phyloP scores from a whole-genome alignment of 1,140 invertebrate genomes.

The Drosophila cardini region DNA sequence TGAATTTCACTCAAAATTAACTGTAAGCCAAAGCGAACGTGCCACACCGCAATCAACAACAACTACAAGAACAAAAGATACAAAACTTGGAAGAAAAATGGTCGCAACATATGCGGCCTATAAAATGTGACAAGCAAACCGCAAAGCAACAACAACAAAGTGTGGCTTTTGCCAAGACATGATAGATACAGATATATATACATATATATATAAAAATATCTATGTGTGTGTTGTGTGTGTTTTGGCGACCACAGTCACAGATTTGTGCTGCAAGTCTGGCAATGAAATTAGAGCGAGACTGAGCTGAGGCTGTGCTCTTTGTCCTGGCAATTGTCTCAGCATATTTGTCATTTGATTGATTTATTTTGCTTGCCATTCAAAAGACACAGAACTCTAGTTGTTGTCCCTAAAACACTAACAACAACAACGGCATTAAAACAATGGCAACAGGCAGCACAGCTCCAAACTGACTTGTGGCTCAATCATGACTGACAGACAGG shows the following conservation, averaged over 20 bases:
- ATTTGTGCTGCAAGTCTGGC: constrained; percentile 21
- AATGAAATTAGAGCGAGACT: constrained; percentile 46
- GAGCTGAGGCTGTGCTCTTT: constrained; percentile 31
- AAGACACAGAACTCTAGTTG: constrained; percentile 46
- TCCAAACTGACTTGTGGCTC: constrained; percentile 44
- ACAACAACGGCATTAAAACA: neutral
- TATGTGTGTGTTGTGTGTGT: constrained; percentile 13
- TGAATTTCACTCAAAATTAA: constrained; percentile 82
- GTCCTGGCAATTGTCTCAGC: constrained; percentile 78
- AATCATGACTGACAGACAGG: constrained; percentile 50
- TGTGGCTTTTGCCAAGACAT: constrained; percentile 62
- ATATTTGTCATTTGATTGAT: constrained; percentile 83
- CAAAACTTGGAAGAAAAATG: constrained; percentile 45
- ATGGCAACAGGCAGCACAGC: constrained; percentile 16
- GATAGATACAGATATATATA: constrained; percentile 13
- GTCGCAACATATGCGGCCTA: constrained; percentile 71
- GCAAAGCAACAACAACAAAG: constrained; percentile 36
- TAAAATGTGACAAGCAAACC: constrained; percentile 73
- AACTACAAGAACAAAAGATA: constrained; percentile 11
- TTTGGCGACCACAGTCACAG: constrained; percentile 47
- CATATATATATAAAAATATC: neutral
- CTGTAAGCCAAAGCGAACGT: constrained; percentile 73
- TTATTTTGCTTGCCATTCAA: constrained; percentile 67
- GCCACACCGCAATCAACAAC: constrained; percentile 48
- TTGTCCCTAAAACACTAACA: neutral